Conservation (phyloP, 2,888 invertebrate genomes). For the Coremacera marginata region DNA sequence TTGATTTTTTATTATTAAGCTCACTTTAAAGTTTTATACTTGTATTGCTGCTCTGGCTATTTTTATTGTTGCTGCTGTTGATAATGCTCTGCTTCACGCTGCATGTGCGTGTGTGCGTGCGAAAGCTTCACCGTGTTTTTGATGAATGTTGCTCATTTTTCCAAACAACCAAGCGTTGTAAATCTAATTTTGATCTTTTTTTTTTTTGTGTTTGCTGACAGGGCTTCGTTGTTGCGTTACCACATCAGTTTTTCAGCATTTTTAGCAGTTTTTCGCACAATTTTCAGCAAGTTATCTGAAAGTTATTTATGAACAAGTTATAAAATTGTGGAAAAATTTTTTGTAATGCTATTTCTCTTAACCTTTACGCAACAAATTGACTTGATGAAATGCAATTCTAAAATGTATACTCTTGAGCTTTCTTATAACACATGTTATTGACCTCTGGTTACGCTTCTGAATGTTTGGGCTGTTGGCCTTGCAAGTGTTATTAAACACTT, state of each 20-base stretch:
- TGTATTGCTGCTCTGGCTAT: not conserved
- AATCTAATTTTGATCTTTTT: slow-evolving; percentile 15
- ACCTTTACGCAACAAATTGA: not conserved
- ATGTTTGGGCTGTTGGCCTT: too few species aligned
- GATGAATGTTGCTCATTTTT: slow-evolving; percentile 19
- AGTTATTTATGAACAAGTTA: not conserved
- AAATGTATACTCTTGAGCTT: too few species aligned
- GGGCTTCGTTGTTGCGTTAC: too few species aligned
- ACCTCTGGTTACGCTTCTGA: too few species aligned
- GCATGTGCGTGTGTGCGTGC: not conserved
- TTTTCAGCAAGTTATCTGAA: not conserved
- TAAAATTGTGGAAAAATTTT: not conserved
- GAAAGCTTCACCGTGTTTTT: not conserved
- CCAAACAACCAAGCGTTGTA: not conserved
- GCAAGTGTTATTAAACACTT: too few species aligned
- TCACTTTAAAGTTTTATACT: not conserved
- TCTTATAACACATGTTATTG: too few species aligned
- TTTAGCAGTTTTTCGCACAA: not conserved
- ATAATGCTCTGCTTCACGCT: not conserved
- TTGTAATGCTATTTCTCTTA: not conserved
- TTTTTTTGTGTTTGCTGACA: not conserved
- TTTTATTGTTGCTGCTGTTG: not conserved
- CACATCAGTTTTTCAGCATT: not conserved
- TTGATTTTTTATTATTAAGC: not conserved
- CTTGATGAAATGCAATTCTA: too few species aligned